These are phyloP conservation scores for Pelmatolapia mariae DNA, from an alignment of 2,113 vertebrate species.

Conservation along the genomic window DNA sequence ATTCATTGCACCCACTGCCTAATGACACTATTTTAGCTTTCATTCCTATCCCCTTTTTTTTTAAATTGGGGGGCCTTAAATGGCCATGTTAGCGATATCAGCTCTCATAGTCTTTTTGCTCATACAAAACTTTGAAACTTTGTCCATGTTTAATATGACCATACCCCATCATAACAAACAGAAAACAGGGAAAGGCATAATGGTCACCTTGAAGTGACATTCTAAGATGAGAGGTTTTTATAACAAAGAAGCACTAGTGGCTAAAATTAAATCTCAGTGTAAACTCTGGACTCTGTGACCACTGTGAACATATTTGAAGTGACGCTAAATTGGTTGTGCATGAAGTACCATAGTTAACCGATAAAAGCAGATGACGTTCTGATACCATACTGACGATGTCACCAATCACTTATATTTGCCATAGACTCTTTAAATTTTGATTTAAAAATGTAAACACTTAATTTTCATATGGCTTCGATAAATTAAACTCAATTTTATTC, in stretches of 20 bases:
- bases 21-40: not conserved
- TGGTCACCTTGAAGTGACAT: not conserved
- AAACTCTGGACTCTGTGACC: not conserved
- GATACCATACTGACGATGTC: not conserved
- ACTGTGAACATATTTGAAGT: not conserved
- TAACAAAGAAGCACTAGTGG: not conserved
- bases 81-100: not conserved
- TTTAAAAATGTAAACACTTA: not conserved
- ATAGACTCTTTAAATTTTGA: not conserved
- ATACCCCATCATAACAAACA: not conserved
- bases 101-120: not conserved
- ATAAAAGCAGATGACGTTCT: not conserved
- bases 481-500: not conserved
- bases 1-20: not conserved
- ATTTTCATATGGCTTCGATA: accelerated
- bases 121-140: not conserved
- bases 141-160: not conserved
- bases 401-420: not conserved
- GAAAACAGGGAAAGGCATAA: not conserved
- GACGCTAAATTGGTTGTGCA: not conserved
- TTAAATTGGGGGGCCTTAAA: not conserved
- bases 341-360: not conserved
- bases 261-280: not conserved
- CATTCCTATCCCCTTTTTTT: not conserved
- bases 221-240: not conserved